Evolutionary conservation across 2,113 vertebrate species (phyloP).

Genomic region (Trinectes maculatus): DNA sequence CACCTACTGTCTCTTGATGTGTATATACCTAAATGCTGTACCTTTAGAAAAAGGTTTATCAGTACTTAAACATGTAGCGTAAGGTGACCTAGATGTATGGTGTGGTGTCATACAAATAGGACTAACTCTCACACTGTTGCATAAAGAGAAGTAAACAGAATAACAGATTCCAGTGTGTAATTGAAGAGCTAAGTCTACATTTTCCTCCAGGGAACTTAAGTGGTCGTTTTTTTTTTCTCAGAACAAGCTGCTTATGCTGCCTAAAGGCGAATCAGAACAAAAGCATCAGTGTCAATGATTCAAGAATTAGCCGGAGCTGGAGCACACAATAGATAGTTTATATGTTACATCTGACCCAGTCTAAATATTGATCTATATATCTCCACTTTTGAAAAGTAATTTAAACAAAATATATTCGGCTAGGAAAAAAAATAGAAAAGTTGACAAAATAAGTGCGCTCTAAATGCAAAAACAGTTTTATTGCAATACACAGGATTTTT

Average conservation of each 20-base stretch:
- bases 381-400: too few species aligned
- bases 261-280: slow-evolving; percentile 36
- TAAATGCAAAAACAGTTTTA: slow-evolving; percentile 85
- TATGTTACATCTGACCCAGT: slow-evolving; percentile 8
- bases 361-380: too few species aligned
- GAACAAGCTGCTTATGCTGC: slow-evolving; percentile 18
- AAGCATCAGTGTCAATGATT: slow-evolving; percentile 30
- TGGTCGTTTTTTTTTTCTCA: slow-evolving; percentile 1
- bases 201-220: neutral
- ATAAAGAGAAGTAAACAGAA: neutral
- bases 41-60: too few species aligned
- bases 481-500: slow-evolving; percentile 79
- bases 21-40: too few species aligned
- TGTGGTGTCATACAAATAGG: neutral
- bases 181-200: slow-evolving; percentile 7
- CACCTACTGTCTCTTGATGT: too few species aligned
- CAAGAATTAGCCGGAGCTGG: slow-evolving; percentile 4
- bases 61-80: too few species aligned
- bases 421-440: slow-evolving; percentile 10
- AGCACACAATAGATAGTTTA: neutral
- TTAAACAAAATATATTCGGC: too few species aligned
- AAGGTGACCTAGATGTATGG: too few species aligned
- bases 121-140: neutral
- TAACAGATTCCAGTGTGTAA: neutral
- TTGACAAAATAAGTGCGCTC: slow-evolving; percentile 32